Base-by-base conservation (phyloP, 2,888 invertebrate species). In the Pantelozetes paolii region DNA sequence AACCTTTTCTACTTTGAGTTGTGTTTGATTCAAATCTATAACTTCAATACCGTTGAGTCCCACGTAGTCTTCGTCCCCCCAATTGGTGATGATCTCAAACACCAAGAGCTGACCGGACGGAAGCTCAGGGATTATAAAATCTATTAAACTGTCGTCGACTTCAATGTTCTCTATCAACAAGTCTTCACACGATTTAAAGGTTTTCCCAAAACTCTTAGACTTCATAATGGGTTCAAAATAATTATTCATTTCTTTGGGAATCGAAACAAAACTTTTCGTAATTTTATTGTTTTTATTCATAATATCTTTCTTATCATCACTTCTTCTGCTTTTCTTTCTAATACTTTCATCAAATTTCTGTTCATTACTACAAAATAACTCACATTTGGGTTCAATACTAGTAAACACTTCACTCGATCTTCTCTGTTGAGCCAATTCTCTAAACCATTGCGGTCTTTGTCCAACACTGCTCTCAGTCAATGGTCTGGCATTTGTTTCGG, bases 1-100 rank as follows among this genome's bases (percentile, higher is more conserved):
- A 70, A 57, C 90, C 85, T 88, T 87, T 80, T 86, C 84, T 74
- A 89, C 84, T 70, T 81, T 80, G 1, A 87, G 86, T 42, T 84
- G 82, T 76, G 86, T 84, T 13, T 90, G 91, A 71, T 84, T 83
- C 20, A 83, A 82, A 76, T 87, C 87, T 80, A 90, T 91, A 76
- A 91, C 82, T 81, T 91, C 90, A 72, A 91, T 86, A 2, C 90
- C 91, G 80, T 90, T 91, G 73, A 91, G 82, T 0, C 91, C 91
- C 18, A 91, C 88, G 78, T 89, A 88, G 82, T 89, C 87, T 78
- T 87, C 87, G 81, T 91, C 91, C 11, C 91, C 91, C 91, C 91
- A 91, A 40, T 90, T 90, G 23, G 85, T 86, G 74, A 86, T 83
- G 77, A 91, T 89, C 81, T 88, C 87, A 72, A 91, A 83, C 77